Evolutionary conservation across 2,797 vertebrate species (phyloP), one percentile per base, ranked within the genome.

Genomic region (Karalla daura): DNA sequence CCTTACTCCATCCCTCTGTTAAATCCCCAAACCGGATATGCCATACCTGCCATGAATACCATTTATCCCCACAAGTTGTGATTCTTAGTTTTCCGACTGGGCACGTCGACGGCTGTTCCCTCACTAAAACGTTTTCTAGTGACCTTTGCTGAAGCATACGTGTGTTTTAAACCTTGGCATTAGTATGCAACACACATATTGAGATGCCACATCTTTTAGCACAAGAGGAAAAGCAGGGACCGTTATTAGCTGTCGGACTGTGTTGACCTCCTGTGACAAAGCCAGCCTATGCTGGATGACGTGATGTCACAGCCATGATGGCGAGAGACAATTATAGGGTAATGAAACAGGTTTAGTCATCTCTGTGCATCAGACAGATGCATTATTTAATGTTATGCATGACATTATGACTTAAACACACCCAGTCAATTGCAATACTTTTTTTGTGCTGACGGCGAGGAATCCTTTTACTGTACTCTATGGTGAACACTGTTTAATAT

Each of bases 61-160:
- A 91, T 93, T 70, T 95, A 93, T 77, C 85, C 83, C 20, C 89
- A 93, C 72, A 92, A 94, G 78, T 84, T 94, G 58, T 96, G 77
- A 90, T 41, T 49, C 1, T 66, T 50, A 30, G 24, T 32, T 5
- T 35, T 17, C 56, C 14, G 49, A 2, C 32, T 49, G 5, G 25
- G 52, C 10, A 52, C 12, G n/a, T 55, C 3, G 32, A 18, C 2
- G 20, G 47, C 3, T 46, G 13, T 33, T 3, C 18, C 13, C 11
- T 27, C 15, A 23, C 7, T 32, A 40, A 20, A 30, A 30, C 11
- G 12, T 43, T 60, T 25, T 46, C 9, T 17, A 11, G 55, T 21
- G 12, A 12, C 17, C 17, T 52, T 27, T 43, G 18, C 0, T 0
- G 8, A 54, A 13, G 30, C 15, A 6, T 21, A 28, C 11, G n/a